A percentile compares a stretch with the other conserved stretches of the same genome.
Evolutionary conservation across 2,113 vertebrate genomes (phyloP).

Genomic region (Rhineura floridana): DNA sequence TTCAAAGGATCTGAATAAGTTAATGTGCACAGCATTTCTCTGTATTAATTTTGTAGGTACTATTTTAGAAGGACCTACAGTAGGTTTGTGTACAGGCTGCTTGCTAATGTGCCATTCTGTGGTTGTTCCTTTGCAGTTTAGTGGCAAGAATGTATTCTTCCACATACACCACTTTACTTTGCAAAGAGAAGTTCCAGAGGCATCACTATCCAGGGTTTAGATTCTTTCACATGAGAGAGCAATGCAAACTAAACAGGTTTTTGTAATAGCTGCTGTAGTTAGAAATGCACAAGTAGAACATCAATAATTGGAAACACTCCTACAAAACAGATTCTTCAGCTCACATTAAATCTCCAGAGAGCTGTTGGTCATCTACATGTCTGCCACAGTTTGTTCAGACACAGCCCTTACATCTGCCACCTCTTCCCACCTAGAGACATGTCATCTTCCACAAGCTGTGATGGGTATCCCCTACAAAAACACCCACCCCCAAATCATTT

Average conservation of each 20-base stretch:
- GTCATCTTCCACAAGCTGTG: background rate
- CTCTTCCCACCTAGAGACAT: background rate
- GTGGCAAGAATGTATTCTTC: background rate
- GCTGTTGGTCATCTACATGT: too few relatives aligned
- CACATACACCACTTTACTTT: background rate
- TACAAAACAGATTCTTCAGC: too few relatives aligned
- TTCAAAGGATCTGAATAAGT: constrained; percentile 64
- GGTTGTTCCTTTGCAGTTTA: background rate
- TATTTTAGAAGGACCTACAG: constrained; percentile 10
- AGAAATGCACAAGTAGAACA: background rate
- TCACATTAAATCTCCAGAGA: too few relatives aligned
- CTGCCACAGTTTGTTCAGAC: too few relatives aligned
- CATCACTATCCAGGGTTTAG: background rate
- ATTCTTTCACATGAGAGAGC: background rate
- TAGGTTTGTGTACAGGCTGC: constrained; percentile 6
- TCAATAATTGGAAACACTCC: too few relatives aligned
- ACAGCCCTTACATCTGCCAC: background rate
- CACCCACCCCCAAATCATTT: background rate
- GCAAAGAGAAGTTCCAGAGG: background rate
- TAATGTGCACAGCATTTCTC: background rate
- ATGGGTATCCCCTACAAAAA: background rate
- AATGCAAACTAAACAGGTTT: background rate
- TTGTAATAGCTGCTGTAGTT: background rate
- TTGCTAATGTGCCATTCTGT: constrained; percentile 24
- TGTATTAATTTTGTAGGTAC: constrained; percentile 20